These are phyloP conservation scores for Spheniscus humboldti DNA, from an alignment of 2,797 vertebrate species.

Conservation along the genomic window DNA sequence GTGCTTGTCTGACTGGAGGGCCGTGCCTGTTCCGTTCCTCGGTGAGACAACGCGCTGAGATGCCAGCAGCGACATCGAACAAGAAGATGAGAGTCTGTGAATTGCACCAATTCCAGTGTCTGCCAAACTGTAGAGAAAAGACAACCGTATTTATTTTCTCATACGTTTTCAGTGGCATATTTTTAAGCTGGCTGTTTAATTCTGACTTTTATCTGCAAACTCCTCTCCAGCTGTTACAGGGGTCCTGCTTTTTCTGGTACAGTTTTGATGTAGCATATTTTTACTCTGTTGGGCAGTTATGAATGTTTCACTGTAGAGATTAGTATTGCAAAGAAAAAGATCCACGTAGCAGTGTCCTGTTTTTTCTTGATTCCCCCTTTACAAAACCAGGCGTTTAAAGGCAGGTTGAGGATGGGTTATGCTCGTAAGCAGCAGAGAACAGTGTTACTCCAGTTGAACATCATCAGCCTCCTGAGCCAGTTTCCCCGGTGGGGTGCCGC, in stretches of 20 bases:
- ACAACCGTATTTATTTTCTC: background rate
- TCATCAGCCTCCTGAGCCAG: background rate
- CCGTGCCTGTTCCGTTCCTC: rapidly evolving
- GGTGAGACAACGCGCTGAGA: background rate
- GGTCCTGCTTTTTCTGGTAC: background rate
- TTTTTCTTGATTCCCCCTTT: background rate
- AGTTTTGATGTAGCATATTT: conserved; percentile 60
- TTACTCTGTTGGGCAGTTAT: conserved; percentile 36
- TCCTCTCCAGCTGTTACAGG: background rate
- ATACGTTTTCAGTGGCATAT: background rate
- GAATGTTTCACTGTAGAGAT: conserved; percentile 49
- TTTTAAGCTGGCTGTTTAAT: conserved; percentile 3
- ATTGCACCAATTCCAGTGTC: background rate
- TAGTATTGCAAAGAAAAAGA: conserved; percentile 6
- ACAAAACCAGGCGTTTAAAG: background rate
- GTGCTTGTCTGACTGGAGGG: background rate
- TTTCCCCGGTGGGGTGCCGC: background rate
- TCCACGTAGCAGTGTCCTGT: background rate
- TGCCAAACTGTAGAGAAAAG: background rate
- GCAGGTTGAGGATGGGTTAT: background rate
- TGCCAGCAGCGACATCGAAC: rapidly evolving
- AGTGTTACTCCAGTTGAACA: background rate
- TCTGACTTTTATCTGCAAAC: background rate
- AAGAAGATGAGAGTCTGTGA: background rate
- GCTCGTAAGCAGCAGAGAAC: background rate